phyloP scores from a whole-genome alignment of 1,140 invertebrate species.

The Lethrus apterus region DNA sequence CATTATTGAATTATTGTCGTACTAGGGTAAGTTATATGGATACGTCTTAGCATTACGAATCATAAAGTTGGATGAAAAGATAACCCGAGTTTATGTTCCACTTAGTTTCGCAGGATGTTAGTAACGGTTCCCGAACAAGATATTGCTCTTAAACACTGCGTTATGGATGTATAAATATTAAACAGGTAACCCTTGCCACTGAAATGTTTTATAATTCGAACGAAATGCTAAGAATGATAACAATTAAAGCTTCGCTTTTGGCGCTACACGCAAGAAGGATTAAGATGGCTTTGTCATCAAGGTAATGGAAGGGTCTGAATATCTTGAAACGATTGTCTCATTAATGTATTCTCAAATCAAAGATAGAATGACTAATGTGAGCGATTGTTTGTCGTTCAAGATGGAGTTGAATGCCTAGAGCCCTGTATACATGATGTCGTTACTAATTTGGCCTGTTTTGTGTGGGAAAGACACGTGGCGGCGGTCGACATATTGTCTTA shows the following conservation, averaged over 20 bases:
- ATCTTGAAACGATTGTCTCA: conserved; percentile 31
- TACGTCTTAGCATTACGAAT: not conserved
- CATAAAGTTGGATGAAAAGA: conserved; percentile 9
- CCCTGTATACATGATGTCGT: conserved; percentile 17
- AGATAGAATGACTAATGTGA: conserved; percentile 33
- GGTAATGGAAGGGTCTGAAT: conserved; percentile 33
- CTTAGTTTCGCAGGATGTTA: conserved; percentile 1
- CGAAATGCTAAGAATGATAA: conserved; percentile 22
- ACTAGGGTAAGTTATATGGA: not conserved
- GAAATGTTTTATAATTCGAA: not conserved
- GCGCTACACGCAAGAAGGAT: conserved; percentile 26
- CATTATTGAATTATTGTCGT: conserved; percentile 4
- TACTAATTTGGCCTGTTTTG: conserved; percentile 15
- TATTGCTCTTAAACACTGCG: conserved; percentile 12
- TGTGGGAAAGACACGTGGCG: conserved; percentile 1
- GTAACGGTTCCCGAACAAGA: conserved; percentile 5
- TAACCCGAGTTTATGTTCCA: conserved; percentile 7
- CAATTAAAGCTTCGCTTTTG: conserved; percentile 28
- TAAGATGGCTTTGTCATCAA: conserved; percentile 36
- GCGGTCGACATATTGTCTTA: no score
- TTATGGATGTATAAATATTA: conserved; percentile 15
- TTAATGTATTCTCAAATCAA: conserved; percentile 35
- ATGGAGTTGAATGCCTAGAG: conserved; percentile 8
- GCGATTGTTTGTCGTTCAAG: conserved; percentile 25
- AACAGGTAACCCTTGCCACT: conserved; percentile 1